A percentile compares a stretch with the other conserved stretches of the same genome.
Evolutionary conservation across 2,113 vertebrate species (phyloP).

Genomic region (Chaetops frenatus): DNA sequence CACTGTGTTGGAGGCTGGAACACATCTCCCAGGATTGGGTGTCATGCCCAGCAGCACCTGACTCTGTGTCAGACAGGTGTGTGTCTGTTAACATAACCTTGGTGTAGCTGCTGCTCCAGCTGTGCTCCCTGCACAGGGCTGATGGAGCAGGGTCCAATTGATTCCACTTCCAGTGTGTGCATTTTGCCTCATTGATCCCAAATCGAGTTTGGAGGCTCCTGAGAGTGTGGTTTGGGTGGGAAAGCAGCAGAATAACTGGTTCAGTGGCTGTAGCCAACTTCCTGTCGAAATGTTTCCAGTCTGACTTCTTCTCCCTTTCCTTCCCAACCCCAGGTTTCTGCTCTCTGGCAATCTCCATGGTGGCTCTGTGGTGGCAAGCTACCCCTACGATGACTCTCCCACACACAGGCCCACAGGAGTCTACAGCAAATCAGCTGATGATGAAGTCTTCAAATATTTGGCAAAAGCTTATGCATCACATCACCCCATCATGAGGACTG

Average conservation of each 20-base stretch:
- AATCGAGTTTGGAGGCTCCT: background rate
- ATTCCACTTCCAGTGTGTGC: background rate
- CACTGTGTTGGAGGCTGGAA: background rate
- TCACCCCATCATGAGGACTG: constrained; percentile 91
- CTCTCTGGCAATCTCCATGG: constrained; percentile 94
- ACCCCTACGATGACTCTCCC: constrained; percentile 91
- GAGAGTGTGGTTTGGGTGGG: background rate
- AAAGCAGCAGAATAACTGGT: background rate
- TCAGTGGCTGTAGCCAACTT: background rate
- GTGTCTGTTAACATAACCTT: background rate
- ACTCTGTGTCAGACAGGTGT: accelerated
- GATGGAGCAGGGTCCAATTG: background rate
- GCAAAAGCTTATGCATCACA: constrained; percentile 85
- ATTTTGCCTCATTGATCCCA: background rate
- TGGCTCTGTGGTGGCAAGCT: constrained; percentile 94
- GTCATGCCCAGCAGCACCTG: background rate
- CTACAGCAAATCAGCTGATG: constrained; percentile 89
- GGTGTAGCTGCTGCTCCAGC: background rate
- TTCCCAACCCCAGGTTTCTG: constrained; percentile 81
- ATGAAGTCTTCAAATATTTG: constrained; percentile 85
- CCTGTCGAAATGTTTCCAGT: background rate
- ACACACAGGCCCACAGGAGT: constrained; percentile 69
- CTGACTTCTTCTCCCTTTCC: background rate
- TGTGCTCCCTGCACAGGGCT: background rate
- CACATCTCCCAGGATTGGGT: accelerated